These are phyloP conservation scores for Drosophila nigrodunni DNA, from an alignment of 1,140 invertebrate species.

Conservation along the genomic window DNA sequence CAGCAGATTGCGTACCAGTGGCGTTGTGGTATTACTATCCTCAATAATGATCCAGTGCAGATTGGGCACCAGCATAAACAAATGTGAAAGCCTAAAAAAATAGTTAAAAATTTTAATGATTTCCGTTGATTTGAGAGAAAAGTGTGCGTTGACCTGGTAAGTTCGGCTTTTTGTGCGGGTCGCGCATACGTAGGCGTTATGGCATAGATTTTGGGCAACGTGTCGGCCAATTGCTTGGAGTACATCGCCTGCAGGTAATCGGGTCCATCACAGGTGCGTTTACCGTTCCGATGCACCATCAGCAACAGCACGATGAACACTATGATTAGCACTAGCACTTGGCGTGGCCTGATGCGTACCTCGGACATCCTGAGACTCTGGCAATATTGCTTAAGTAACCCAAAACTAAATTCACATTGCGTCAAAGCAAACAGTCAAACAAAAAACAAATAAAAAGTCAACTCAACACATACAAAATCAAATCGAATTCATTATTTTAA, in stretches of 20 bases:
- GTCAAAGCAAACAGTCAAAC: constrained; percentile 37
- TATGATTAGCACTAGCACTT: constrained; percentile 77
- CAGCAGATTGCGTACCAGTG: constrained; percentile 93
- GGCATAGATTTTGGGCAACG: constrained; percentile 91
- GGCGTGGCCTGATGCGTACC: constrained; percentile 77
- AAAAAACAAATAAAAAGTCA: constrained; percentile 37
- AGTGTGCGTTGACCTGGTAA: constrained; percentile 89
- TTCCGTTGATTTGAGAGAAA: background rate
- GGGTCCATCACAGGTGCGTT: constrained; percentile 72
- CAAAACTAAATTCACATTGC: constrained; percentile 30
- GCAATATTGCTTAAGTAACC: constrained; percentile 14
- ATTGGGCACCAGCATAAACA: constrained; percentile 94
- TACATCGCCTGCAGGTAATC: constrained; percentile 82
- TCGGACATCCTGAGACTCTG: constrained; percentile 65
- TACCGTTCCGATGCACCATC: constrained; percentile 75
- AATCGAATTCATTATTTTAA: background rate
- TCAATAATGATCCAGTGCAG: constrained; percentile 98
- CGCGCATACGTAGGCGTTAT: constrained; percentile 97
- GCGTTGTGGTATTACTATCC: constrained; percentile 91
- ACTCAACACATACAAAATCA: background rate
- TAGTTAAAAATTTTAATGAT: background rate
- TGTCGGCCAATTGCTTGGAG: constrained; percentile 69
- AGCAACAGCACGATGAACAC: constrained; percentile 73
- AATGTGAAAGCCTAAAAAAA: constrained; percentile 91
- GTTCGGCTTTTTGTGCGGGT: constrained; percentile 97